phyloP scores from a whole-genome alignment of 2,113 vertebrate species.

The Epinephelus cyanopodus region DNA sequence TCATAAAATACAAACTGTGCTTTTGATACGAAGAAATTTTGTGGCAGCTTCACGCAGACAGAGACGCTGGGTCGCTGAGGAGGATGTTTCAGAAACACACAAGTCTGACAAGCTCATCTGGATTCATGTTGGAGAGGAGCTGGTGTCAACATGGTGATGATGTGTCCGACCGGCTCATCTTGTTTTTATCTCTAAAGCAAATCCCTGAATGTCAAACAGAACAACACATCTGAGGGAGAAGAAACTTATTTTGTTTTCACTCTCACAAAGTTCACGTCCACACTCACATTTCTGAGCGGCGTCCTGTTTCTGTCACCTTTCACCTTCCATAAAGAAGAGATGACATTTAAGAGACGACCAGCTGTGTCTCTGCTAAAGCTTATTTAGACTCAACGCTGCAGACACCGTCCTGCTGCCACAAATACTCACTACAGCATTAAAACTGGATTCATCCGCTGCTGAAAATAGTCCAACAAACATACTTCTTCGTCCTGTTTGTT shows the following conservation, averaged over 20 bases:
- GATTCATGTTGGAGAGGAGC: conserved; percentile 1
- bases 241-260: too few relatives aligned
- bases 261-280: not conserved
- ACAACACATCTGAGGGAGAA: not conserved
- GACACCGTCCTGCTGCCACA: not conserved
- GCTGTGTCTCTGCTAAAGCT: too few relatives aligned
- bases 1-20: conserved; percentile 11
- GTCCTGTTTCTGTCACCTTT: too few relatives aligned
- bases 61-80: conserved; percentile 14
- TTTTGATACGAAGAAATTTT: not conserved
- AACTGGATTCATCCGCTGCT: too few relatives aligned
- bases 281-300: not conserved
- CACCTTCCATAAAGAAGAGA: too few relatives aligned
- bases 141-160: not conserved
- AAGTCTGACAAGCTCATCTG: conserved; percentile 11
- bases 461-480: not conserved
- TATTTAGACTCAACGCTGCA: not conserved
- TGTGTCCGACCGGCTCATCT: not conserved
- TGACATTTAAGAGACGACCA: too few relatives aligned
- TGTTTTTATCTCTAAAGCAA: not conserved
- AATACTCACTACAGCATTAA: not conserved
- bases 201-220: not conserved
- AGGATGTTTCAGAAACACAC: not conserved
- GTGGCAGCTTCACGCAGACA: conserved; percentile 1
- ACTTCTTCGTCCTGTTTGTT: not conserved